phyloP scores from a whole-genome alignment of 1,140 invertebrate genomes.

The Macrostomum lignano region DNA sequence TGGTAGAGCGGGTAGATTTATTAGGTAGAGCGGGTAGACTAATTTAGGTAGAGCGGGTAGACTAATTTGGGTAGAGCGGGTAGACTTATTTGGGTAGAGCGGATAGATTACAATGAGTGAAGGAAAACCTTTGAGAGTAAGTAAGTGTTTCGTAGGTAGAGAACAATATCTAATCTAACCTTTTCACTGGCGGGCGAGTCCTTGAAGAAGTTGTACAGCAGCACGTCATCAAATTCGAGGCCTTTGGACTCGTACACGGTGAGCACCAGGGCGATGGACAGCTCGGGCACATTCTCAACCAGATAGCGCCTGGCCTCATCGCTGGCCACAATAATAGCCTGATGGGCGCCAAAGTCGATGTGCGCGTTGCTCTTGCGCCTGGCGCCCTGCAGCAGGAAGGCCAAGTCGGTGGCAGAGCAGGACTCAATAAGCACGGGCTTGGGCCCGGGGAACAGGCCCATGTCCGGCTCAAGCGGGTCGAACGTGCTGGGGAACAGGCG shows the following conservation, averaged over 20 bases:
- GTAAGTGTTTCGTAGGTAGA: no score
- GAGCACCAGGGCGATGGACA: slow-evolving; percentile 12
- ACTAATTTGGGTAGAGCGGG: no score
- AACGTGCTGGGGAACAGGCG: slow-evolving; percentile 20
- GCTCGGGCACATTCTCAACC: slow-evolving; percentile 12
- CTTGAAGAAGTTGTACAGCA: slow-evolving; percentile 20
- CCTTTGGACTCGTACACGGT: slow-evolving; percentile 19
- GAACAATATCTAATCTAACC: no score
- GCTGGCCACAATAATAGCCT: slow-evolving; percentile 16
- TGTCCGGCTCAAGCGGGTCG: slow-evolving; percentile 16
- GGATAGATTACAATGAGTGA: no score
- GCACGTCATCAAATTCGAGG: slow-evolving; percentile 18
- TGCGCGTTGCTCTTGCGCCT: slow-evolving; percentile 14
- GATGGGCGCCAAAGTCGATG: slow-evolving; percentile 20
- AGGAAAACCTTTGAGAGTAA: no score
- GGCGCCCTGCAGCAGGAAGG: slow-evolving; percentile 13
- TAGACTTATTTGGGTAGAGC: no score
- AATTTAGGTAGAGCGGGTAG: no score
- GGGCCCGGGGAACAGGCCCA: slow-evolving; percentile 16
- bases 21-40: no score
- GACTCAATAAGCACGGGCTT: slow-evolving; percentile 16
- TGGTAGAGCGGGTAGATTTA: no score
- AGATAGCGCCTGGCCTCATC: slow-evolving; percentile 12
- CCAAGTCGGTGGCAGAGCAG: slow-evolving; percentile 13
- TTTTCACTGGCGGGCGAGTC: slow-evolving; percentile 18